A percentile compares a stretch with the other conserved stretches of the same genome.
phyloP scores from a whole-genome alignment of 2,113 vertebrate species.

The Nanorana parkeri region DNA sequence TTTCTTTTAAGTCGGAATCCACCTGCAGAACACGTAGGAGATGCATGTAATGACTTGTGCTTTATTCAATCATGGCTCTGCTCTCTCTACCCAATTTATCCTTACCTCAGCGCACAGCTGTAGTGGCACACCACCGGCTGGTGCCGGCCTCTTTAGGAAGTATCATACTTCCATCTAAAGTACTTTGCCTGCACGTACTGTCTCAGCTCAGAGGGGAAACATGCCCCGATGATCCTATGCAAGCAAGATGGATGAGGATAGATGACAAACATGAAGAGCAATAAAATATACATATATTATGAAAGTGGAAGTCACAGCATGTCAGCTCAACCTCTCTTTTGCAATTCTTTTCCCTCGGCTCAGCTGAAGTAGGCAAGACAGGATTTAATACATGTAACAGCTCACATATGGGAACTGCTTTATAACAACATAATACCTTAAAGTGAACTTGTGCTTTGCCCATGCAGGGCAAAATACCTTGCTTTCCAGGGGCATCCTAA shows the following conservation, averaged over 20 bases:
- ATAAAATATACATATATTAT: conserved; percentile 46
- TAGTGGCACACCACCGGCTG: not conserved
- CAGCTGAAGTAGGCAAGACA: not conserved
- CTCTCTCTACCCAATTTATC: conserved; percentile 28
- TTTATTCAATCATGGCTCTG: conserved; percentile 35
- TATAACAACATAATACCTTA: too few relatives aligned
- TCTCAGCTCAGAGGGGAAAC: conserved; percentile 4
- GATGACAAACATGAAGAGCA: conserved; percentile 32
- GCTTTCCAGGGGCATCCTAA: too few relatives aligned
- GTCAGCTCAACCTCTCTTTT: conserved; percentile 12
- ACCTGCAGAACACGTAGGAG: conserved; percentile 17
- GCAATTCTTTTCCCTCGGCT: conserved; percentile 14
- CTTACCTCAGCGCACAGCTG: not conserved
- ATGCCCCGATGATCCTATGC: conserved; percentile 29
- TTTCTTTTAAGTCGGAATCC: not conserved
- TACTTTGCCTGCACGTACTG: conserved; percentile 6
- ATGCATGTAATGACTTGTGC: conserved; percentile 6
- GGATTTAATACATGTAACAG: not conserved
- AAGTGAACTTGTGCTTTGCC: too few relatives aligned
- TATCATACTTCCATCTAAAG: conserved; percentile 5
- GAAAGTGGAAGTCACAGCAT: conserved; percentile 5
- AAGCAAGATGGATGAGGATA: conserved; percentile 41
- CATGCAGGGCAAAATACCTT: too few relatives aligned
- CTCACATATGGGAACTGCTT: too few relatives aligned
- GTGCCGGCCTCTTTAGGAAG: conserved; percentile 1